A percentile compares a stretch with the other conserved stretches of the same genome.
Evolutionary conservation across 2,113 vertebrate genomes (phyloP).

Genomic region (Hippocampus comes): DNA sequence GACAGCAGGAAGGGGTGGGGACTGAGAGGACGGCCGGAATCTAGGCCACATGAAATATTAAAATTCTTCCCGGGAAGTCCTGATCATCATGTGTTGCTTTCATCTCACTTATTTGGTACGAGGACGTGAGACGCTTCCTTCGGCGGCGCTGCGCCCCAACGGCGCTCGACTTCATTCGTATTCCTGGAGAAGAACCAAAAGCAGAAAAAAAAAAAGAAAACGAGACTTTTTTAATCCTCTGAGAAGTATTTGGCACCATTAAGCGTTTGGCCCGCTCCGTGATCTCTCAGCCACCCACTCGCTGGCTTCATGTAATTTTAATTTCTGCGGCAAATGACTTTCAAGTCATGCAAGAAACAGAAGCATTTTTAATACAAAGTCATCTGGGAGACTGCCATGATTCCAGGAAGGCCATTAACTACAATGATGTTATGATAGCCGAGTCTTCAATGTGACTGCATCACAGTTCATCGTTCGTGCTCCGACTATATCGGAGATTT

Average conservation of each 20-base stretch:
- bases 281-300: conserved; percentile 28
- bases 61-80: conserved; percentile 67
- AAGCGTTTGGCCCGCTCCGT: conserved; percentile 38
- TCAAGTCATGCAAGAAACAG: conserved; percentile 19
- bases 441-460: neutral
- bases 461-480: neutral
- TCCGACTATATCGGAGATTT: neutral
- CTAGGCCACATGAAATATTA: conserved; percentile 76
- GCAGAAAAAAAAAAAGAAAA: conserved; percentile 6
- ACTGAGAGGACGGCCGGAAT: conserved; percentile 41
- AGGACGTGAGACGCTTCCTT: conserved; percentile 21
- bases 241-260: conserved; percentile 45
- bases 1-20: neutral
- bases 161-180: neutral
- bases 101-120: conserved; percentile 37
- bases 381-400: neutral
- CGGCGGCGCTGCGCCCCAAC: neutral
- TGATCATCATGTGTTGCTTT: conserved; percentile 72
- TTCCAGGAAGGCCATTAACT: neutral
- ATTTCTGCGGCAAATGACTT: conserved; percentile 39
- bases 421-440: neutral
- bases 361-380: conserved; percentile 1
- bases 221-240: conserved; percentile 32
- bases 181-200: neutral
- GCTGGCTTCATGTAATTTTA: conserved; percentile 23